Evolutionary conservation across 2,888 invertebrate genomes (phyloP).

Genomic region (Yponomeuta sedellus): DNA sequence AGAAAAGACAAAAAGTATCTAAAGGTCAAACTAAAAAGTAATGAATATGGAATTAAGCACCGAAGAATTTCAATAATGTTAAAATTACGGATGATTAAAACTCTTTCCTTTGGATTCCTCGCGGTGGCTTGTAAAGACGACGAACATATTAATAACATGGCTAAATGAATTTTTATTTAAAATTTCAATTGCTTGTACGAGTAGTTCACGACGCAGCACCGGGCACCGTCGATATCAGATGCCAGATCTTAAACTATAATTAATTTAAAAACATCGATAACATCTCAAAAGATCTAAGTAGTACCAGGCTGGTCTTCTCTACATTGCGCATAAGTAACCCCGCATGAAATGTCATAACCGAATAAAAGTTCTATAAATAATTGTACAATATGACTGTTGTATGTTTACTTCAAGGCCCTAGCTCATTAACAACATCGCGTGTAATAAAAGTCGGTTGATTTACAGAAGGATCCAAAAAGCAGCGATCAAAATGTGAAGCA

Average conservation of each 20-base stretch:
- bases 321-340: neutral
- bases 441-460: neutral
- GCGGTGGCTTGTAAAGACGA: constrained; percentile 2
- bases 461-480: constrained; percentile 4
- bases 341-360: constrained; percentile 9
- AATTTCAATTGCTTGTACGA: constrained; percentile 13
- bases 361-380: neutral
- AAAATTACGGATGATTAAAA: neutral
- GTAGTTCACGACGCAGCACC: constrained; percentile 5
- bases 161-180: constrained; percentile 15
- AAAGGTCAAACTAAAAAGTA: neutral
- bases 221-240: constrained; percentile 13
- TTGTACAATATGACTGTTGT: constrained; percentile 1
- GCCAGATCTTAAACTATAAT: constrained; percentile 25
- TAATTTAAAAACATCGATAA: constrained; percentile 26
- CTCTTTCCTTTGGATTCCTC: neutral
- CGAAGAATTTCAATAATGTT: neutral
- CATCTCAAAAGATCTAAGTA: constrained; percentile 21
- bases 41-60: neutral
- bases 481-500: constrained; percentile 7
- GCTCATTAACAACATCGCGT: constrained; percentile 5
- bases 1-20: neutral
- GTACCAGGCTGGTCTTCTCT: neutral
- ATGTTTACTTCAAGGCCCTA: constrained; percentile 8
- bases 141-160: constrained; percentile 5